Evolutionary conservation across 2,113 vertebrate species (phyloP), one percentile per base, ranked within the genome.

Genomic region (Herpetotheres cachinnans): DNA sequence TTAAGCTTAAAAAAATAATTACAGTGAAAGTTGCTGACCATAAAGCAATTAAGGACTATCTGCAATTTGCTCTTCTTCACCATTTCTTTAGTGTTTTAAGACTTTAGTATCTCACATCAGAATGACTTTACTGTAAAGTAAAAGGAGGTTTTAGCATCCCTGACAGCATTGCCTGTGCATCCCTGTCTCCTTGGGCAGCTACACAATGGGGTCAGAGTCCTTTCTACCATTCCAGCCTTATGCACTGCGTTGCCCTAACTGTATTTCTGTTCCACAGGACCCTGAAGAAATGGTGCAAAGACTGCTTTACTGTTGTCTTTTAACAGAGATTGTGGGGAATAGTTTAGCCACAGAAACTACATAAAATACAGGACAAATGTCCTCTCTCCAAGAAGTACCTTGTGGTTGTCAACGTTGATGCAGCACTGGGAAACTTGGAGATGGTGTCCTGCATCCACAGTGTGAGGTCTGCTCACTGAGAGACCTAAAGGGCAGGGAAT

Each of bases 391-490:
- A 20, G 36, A 30, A 29, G 11, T 72, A n/a, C 14, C 8, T 84
- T 59, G 13, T 25, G 29, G 34, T 61, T 74, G 36, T 78, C 84
- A 30, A 30, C 70, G 32, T 22, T 44, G 63, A 7, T 65, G 59
- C 63, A 81, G 67, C 40, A 14, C 32, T 52, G 72, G 49, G 29
- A 44, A 73, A 20, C 27, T 44, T 21, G 54, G 52, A 79, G 27
- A 14, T 40, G 24, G 44, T 63, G 34, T 54, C 42, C 49, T 88
- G 73, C 40, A 12, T 34, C 21, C 40, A 26, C 40, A 77, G 26
- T 0, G 0, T 70, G 72, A 86, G 36, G 14, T 54, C 36, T 86
- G 56, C n/a, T 21, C 72, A 1, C 27, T n/a, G n/a, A n/a, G n/a
- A n/a, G n/a, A n/a, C 44, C 69, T 77, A n/a, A 65, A 55, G 26